phyloP scores from a whole-genome alignment of 2,113 vertebrate genomes.

The Channa argus region DNA sequence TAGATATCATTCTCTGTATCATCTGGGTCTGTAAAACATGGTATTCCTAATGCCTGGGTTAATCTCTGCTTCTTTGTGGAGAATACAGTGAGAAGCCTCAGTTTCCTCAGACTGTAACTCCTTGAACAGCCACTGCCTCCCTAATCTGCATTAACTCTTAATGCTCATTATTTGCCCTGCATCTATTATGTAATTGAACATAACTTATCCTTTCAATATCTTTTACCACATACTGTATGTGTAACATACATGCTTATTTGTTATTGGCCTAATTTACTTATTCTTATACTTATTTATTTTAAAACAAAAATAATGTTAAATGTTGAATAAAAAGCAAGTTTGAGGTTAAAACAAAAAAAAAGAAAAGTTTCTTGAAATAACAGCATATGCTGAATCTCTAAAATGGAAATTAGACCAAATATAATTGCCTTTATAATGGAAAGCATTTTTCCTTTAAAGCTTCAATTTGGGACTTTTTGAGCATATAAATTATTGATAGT shows the following conservation, averaged over 20 bases:
- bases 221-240: background rate
- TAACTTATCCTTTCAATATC: background rate
- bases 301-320: conserved; percentile 10
- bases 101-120: conserved; percentile 29
- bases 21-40: background rate
- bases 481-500: conserved; percentile 65
- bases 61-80: conserved; percentile 30
- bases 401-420: conserved; percentile 58
- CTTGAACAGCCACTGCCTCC: conserved; percentile 19
- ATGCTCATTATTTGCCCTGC: conserved; percentile 20
- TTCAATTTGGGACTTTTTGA: conserved; percentile 54
- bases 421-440: conserved; percentile 63
- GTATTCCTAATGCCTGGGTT: background rate
- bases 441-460: conserved; percentile 64
- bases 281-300: background rate
- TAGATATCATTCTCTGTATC: background rate
- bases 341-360: background rate
- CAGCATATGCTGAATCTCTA: conserved; percentile 42
- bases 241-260: background rate
- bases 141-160: conserved; percentile 37
- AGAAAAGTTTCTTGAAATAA: conserved; percentile 22
- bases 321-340: conserved; percentile 34
- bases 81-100: conserved; percentile 30
- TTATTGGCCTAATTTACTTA: conserved; percentile 11
- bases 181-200: conserved; percentile 25